These are phyloP conservation scores for Centropus unirufus DNA, from an alignment of 2,113 vertebrate genomes.

Conservation along the genomic window DNA sequence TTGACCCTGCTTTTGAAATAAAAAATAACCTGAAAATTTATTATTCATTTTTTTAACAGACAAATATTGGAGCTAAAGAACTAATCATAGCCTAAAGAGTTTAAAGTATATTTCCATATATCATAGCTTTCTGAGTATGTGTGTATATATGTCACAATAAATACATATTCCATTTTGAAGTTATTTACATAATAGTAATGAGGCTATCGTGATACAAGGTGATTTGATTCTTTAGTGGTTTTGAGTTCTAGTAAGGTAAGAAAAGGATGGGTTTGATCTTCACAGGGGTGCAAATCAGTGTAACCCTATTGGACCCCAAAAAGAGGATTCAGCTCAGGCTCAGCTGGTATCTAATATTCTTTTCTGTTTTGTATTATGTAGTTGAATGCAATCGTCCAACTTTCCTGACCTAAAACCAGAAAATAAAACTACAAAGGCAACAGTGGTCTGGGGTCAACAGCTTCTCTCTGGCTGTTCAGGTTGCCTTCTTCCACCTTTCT, in stretches of 20 bases:
- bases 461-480: not conserved
- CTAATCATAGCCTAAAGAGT: not conserved
- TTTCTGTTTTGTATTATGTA: not conserved
- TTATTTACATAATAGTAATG: not conserved
- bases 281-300: not conserved
- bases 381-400: not conserved
- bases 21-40: not conserved
- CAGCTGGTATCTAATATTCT: not conserved
- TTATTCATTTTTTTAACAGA: constrained; percentile 7
- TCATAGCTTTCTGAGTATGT: not conserved
- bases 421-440: not conserved
- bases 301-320: not conserved
- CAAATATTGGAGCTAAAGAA: not conserved
- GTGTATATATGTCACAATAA: not conserved
- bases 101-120: not conserved
- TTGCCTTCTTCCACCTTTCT: not conserved
- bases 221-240: not conserved
- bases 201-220: not conserved
- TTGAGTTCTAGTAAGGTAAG: not conserved
- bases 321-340: not conserved
- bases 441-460: not conserved
- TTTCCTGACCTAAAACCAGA: not conserved
- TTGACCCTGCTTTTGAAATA: not conserved
- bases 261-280: not conserved
- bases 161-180: not conserved